Evolutionary conservation across 2,888 invertebrate species (phyloP).

Genomic region (Agonopterix subpropinquella): DNA sequence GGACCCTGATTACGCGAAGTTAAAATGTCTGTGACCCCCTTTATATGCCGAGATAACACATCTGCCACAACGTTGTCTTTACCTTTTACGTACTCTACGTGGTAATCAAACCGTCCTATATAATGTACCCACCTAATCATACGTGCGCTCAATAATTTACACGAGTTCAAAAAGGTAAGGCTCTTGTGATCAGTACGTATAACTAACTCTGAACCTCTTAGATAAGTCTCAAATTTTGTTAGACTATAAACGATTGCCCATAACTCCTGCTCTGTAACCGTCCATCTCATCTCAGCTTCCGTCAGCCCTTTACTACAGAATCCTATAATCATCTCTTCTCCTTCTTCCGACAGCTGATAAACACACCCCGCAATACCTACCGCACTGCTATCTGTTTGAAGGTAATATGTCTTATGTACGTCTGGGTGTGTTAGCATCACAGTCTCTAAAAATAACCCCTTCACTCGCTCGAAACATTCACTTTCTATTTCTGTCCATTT

Average conservation of each 20-base stretch:
- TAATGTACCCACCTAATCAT: constrained; percentile 20
- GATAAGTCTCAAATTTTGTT: constrained; percentile 21
- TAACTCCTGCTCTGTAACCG: constrained; percentile 21
- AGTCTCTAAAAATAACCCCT: constrained; percentile 5
- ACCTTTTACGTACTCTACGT: constrained; percentile 17
- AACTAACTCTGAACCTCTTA: constrained; percentile 10
- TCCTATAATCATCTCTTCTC: constrained; percentile 11
- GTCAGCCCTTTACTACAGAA: constrained; percentile 17
- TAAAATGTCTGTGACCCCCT: neutral
- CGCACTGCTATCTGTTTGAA: constrained; percentile 18
- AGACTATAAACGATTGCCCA: constrained; percentile 19
- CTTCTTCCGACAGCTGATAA: constrained; percentile 7
- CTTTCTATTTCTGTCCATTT: constrained; percentile 4
- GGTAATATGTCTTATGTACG: constrained; percentile 5
- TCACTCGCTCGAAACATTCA: constrained; percentile 5
- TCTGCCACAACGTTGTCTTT: constrained; percentile 21
- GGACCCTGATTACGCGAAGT: constrained; percentile 1
- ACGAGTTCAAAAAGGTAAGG: constrained; percentile 20
- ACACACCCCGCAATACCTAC: constrained; percentile 14
- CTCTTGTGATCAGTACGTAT: constrained; percentile 24
- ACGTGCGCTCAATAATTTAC: constrained; percentile 17
- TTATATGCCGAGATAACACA: constrained; percentile 20
- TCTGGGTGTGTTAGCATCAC: constrained; percentile 10
- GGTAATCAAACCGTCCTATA: constrained; percentile 21
- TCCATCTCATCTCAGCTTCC: constrained; percentile 16